These are phyloP conservation scores for Minunthozetes semirufus DNA, from an alignment of 2,888 invertebrate genomes.

Conservation along the genomic window DNA sequence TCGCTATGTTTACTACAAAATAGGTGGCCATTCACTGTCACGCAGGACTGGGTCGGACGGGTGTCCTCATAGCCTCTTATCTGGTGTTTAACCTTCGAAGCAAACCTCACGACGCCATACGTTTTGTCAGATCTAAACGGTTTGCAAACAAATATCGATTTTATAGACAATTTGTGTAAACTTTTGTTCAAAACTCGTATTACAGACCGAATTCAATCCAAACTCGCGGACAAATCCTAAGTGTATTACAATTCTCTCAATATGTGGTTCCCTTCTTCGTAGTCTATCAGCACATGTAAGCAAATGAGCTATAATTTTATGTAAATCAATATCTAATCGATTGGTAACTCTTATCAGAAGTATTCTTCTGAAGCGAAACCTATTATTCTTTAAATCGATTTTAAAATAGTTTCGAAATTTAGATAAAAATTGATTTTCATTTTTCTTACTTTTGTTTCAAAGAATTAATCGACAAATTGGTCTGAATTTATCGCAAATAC, in stretches of 20 bases:
- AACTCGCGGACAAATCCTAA: slow-evolving; percentile 70
- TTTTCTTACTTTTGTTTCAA: not conserved
- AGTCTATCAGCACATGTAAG: slow-evolving; percentile 64
- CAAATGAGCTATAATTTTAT: not conserved
- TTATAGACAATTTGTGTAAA: slow-evolving; percentile 20
- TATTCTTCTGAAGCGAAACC: slow-evolving; percentile 2
- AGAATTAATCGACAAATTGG: slow-evolving; percentile 48
- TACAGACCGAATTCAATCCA: slow-evolving; percentile 68
- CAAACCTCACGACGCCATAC: slow-evolving; percentile 67
- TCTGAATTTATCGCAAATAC: slow-evolving; percentile 63
- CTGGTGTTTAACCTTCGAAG: slow-evolving; percentile 66
- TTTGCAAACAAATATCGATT: slow-evolving; percentile 40
- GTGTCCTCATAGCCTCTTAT: slow-evolving; percentile 78
- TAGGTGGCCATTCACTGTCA: slow-evolving; percentile 72
- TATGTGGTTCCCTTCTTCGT: slow-evolving; percentile 65
- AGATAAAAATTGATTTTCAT: not conserved
- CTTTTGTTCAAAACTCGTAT: slow-evolving; percentile 18
- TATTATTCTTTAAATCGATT: not conserved
- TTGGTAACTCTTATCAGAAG: not conserved
- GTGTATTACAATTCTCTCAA: slow-evolving; percentile 72
- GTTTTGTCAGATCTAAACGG: slow-evolving; percentile 64
- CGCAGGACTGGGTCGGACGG: slow-evolving; percentile 76
- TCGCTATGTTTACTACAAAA: not conserved
- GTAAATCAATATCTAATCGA: not conserved
- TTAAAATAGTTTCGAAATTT: not conserved